phyloP scores from a whole-genome alignment of 2,113 vertebrate species.

The Leptodactylus fuscus region DNA sequence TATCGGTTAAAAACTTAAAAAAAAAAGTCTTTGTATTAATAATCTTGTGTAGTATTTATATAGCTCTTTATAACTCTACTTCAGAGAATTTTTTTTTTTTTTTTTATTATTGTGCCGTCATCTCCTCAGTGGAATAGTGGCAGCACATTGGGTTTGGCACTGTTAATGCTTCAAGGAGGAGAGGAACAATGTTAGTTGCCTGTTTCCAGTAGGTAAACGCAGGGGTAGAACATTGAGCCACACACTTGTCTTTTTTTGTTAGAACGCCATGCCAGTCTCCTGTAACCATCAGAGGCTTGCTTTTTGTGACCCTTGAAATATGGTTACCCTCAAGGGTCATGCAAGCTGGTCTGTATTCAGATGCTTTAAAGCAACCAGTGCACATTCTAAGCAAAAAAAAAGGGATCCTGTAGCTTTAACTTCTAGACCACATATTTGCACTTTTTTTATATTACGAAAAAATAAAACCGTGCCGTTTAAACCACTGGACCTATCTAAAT shows the following conservation, averaged over 20 bases:
- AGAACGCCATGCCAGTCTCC: slow-evolving; percentile 38
- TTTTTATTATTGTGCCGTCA: slow-evolving; percentile 35
- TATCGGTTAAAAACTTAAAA: slow-evolving; percentile 62
- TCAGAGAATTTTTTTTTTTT: slow-evolving; percentile 43
- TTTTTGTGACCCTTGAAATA: slow-evolving; percentile 24
- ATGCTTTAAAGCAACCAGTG: slow-evolving; percentile 72
- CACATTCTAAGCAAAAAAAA: slow-evolving; percentile 73
- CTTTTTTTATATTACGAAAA: slow-evolving; percentile 89
- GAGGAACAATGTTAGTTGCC: slow-evolving; percentile 53
- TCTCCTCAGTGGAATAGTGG: slow-evolving; percentile 17
- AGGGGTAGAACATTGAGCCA: slow-evolving; percentile 42
- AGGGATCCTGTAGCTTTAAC: slow-evolving; percentile 99
- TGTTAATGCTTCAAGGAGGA: slow-evolving; percentile 50
- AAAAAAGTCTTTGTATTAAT: slow-evolving; percentile 60
- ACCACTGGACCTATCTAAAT: slow-evolving; percentile 97
- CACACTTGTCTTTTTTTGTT: slow-evolving; percentile 38
- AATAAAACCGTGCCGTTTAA: slow-evolving; percentile 84
- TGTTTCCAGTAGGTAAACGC: slow-evolving; percentile 46
- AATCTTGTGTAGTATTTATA: slow-evolving; percentile 60
- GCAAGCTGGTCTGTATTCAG: slow-evolving; percentile 64
- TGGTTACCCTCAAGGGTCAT: slow-evolving; percentile 32
- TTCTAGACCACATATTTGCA: slow-evolving; percentile 89
- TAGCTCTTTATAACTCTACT: slow-evolving; percentile 58
- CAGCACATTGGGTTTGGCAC: slow-evolving; percentile 52
- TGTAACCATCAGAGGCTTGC: slow-evolving; percentile 39